Conservation (phyloP, 2,888 invertebrate genomes). For the Neuroscelio doddi region DNA sequence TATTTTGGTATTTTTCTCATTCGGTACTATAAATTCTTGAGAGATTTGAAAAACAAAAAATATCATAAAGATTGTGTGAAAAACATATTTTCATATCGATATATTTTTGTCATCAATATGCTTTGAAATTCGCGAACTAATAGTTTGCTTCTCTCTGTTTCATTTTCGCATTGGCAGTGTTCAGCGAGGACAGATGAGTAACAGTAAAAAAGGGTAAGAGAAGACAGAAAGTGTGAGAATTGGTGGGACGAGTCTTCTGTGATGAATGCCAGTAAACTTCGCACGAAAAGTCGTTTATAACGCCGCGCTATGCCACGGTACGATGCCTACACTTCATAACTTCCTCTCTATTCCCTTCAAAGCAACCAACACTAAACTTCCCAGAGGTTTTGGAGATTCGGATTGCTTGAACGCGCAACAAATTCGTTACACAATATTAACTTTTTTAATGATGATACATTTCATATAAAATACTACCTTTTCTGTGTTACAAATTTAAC, state of each 20-base stretch:
- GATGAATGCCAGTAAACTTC: constrained; percentile 69
- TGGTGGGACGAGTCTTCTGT: constrained; percentile 57
- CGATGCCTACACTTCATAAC: constrained; percentile 68
- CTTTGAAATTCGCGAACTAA: not conserved
- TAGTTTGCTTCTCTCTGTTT: constrained; percentile 2
- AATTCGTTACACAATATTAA: constrained; percentile 40
- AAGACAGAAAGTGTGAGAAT: constrained; percentile 22
- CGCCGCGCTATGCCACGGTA: constrained; percentile 62
- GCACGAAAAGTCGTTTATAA: constrained; percentile 70
- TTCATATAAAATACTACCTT: not conserved
- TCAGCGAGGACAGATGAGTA: too few relatives aligned
- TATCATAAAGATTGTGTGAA: too few relatives aligned
- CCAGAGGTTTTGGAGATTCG: constrained; percentile 38
- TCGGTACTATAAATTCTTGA: too few relatives aligned
- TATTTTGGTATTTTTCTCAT: too few relatives aligned
- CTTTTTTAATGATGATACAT: constrained; percentile 10
- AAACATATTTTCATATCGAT: not conserved
- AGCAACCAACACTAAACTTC: constrained; percentile 44
- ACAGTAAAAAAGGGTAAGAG: constrained; percentile 14
- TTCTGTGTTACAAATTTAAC: not conserved
- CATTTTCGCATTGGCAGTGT: constrained; percentile 17
- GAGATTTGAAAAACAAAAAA: too few relatives aligned
- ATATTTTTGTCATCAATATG: not conserved
- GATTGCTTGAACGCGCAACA: constrained; percentile 37
- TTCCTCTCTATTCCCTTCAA: constrained; percentile 54